Conservation (phyloP, 2,797 vertebrate species). For the Sandelia bainsii region DNA sequence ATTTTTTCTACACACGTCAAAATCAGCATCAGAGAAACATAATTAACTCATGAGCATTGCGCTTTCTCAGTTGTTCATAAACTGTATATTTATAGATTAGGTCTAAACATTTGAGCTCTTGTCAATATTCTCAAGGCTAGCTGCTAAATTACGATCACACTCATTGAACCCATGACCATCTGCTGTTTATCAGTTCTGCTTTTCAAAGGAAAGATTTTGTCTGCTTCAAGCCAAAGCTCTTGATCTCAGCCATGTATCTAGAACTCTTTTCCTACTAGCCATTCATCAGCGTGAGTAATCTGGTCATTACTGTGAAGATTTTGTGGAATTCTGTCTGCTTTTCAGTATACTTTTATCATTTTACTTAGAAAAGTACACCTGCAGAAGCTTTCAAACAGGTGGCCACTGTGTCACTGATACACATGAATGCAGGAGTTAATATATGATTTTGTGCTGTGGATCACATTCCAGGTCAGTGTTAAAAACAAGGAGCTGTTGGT, state of each 20-base stretch:
- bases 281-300: neutral
- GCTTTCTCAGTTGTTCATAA: constrained; percentile 9
- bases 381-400: neutral
- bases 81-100: constrained; percentile 4
- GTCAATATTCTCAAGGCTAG: constrained; percentile 10
- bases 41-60: neutral
- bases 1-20: neutral
- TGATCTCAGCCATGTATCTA: neutral
- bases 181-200: constrained; percentile 34
- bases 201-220: constrained; percentile 5
- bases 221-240: constrained; percentile 1
- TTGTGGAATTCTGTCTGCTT: neutral
- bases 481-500: neutral
- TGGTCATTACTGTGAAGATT: neutral
- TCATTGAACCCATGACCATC: constrained; percentile 18
- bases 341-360: neutral
- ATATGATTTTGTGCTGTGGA: neutral
- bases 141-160: constrained; percentile 11
- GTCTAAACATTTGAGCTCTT: constrained; percentile 13
- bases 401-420: neutral
- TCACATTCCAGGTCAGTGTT: neutral
- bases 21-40: neutral
- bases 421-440: neutral
- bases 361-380: neutral
- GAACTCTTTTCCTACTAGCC: neutral